Conservation (phyloP, 2,888 invertebrate species). For the Aporophyla lueneburgensis region DNA sequence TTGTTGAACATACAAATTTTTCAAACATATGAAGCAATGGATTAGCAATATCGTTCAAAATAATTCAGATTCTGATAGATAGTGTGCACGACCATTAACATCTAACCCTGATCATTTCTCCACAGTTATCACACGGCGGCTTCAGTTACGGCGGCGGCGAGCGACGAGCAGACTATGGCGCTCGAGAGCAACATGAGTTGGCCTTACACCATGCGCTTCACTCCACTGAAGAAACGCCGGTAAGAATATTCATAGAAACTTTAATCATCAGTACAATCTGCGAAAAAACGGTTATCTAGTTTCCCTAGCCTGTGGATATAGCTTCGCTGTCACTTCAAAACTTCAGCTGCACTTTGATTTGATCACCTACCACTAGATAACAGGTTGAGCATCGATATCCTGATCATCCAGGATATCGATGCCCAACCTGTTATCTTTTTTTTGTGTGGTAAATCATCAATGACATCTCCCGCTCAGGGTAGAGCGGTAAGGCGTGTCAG, state of each 20-base stretch:
- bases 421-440: no score
- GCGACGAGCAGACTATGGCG: constrained; percentile 91
- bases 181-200: constrained; percentile 93
- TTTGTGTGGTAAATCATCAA: no score
- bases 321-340: neutral
- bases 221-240: constrained; percentile 92
- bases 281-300: neutral
- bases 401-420: no score
- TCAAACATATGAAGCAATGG: neutral
- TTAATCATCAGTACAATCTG: neutral
- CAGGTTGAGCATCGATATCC: no score
- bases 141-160: constrained; percentile 92
- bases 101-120: neutral
- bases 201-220: constrained; percentile 96
- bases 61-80: no score
- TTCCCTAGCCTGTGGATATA: neutral
- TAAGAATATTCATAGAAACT: constrained; percentile 73
- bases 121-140: constrained; percentile 91
- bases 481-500: no score
- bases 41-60: no score
- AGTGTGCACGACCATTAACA: neutral
- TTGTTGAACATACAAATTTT: neutral
- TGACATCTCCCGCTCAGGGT: no score
- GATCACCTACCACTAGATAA: no score
- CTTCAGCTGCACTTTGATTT: no score